Conservation (phyloP, 2,797 vertebrate genomes). For the Bradypus variegatus region DNA sequence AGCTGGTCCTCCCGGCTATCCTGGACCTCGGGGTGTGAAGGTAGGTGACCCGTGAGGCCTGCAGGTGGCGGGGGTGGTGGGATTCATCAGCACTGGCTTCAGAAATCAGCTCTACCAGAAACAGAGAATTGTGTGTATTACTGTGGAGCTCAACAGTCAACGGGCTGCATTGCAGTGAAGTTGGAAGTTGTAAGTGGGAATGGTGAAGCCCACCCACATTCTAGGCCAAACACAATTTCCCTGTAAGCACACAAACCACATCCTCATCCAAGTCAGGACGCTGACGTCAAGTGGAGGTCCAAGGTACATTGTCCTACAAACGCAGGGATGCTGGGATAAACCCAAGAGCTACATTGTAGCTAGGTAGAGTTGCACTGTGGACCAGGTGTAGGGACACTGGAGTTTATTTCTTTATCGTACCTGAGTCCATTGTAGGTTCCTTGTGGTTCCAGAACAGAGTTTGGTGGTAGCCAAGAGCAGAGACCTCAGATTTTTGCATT, state of each 20-base stretch:
- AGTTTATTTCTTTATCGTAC: neutral
- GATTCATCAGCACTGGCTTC: neutral
- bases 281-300: neutral
- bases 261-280: neutral
- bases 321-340: neutral
- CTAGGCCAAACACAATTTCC: neutral
- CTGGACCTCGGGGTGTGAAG: slow-evolving; percentile 92
- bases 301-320: neutral
- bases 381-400: neutral
- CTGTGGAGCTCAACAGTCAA: neutral
- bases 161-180: neutral
- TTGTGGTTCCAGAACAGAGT: neutral
- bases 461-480: neutral
- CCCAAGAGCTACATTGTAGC: neutral
- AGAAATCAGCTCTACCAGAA: neutral
- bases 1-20: slow-evolving; percentile 86
- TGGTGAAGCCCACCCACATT: neutral
- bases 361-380: neutral
- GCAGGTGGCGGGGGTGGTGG: neutral
- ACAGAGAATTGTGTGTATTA: neutral
- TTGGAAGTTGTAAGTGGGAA: neutral
- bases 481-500: neutral
- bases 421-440: neutral
- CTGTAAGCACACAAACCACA: neutral
- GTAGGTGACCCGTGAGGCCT: slow-evolving; percentile 69